Evolutionary conservation across 2,888 invertebrate species (phyloP), one percentile per base, ranked within the genome.

Genomic region (Epirrhoe alternata): DNA sequence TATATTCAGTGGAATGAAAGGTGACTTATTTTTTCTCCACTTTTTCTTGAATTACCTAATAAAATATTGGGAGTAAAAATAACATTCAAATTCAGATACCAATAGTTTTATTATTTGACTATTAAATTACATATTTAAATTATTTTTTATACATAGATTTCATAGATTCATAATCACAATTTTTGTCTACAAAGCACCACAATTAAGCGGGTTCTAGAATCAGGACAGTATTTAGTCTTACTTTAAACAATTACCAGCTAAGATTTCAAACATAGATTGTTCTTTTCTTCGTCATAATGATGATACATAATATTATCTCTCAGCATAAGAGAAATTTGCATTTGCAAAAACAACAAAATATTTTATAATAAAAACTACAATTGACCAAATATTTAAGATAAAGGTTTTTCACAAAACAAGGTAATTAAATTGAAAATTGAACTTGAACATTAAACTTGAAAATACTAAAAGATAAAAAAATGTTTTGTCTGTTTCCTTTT

Each of bases 171-270:
- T 63, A 71, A 80, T 77, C 79, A 82, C 78, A 66, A 80, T 79
- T 78, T 67, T 78, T 76, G 73, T 80, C 82, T 85, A 85, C 73
- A 53, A 88, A 89, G 89, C 89, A 89, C 89, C 89, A 87, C 83
- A 77, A 78, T 80, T 72, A 83, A 85, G 80, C 79, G 80, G 86
- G 86, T 82, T 80, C 79, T 74, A 69, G 67, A 69, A 14, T 70
- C 53, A 61, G 57, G 57, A 16, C 14, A 52, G 8, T 14, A 47
- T 54, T 52, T 57, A 61, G 12, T 1, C 33, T 49, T 45, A 62
- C 33, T 7, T 47, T 14, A 16, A 31, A 24, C 35, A 33, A 17
- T 16, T 16, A 2, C 16, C 47, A 6, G 51, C 24, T 1, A 10
- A 55, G 55, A 55, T 14, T 31, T 7, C n/a, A 17, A 16, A 14